phyloP scores from a whole-genome alignment of 2,888 invertebrate genomes.

The Protodeltote pygarga region DNA sequence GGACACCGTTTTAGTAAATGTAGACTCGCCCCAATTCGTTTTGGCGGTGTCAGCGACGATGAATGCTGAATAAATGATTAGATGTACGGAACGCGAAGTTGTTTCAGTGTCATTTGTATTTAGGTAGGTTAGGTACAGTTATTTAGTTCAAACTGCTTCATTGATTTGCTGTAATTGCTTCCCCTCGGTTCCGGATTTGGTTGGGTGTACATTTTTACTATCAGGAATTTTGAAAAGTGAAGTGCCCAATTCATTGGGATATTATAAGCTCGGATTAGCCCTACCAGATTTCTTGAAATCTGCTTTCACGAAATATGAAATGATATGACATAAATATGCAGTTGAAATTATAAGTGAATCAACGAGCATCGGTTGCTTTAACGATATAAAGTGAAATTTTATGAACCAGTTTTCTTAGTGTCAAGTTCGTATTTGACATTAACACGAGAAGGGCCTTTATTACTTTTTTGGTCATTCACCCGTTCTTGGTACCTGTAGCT shows the following conservation, averaged over 20 bases:
- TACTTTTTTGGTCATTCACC: slow-evolving; percentile 1
- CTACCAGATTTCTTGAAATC: too few relatives aligned
- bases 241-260: too few relatives aligned
- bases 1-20: slow-evolving; percentile 45
- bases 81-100: slow-evolving; percentile 35
- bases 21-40: slow-evolving; percentile 48
- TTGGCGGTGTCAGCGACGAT: slow-evolving; percentile 46
- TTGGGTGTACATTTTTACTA: too few relatives aligned
- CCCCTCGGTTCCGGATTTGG: too few relatives aligned
- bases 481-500: neutral
- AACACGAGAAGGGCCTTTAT: slow-evolving; percentile 16
- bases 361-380: slow-evolving; percentile 7
- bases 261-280: too few relatives aligned
- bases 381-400: slow-evolving; percentile 29
- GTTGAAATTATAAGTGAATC: too few relatives aligned
- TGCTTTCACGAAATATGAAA: too few relatives aligned
- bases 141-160: slow-evolving; percentile 11
- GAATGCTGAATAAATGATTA: slow-evolving; percentile 50
- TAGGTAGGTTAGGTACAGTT: slow-evolving; percentile 26
- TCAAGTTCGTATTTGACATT: slow-evolving; percentile 29
- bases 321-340: too few relatives aligned
- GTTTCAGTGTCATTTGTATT: slow-evolving; percentile 36
- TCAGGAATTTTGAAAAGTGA: too few relatives aligned
- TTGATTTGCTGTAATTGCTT: too few relatives aligned
- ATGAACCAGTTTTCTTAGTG: slow-evolving; percentile 29